These are phyloP conservation scores for Hirudinaria manillensis DNA, from an alignment of 2,888 invertebrate species.

Conservation along the genomic window DNA sequence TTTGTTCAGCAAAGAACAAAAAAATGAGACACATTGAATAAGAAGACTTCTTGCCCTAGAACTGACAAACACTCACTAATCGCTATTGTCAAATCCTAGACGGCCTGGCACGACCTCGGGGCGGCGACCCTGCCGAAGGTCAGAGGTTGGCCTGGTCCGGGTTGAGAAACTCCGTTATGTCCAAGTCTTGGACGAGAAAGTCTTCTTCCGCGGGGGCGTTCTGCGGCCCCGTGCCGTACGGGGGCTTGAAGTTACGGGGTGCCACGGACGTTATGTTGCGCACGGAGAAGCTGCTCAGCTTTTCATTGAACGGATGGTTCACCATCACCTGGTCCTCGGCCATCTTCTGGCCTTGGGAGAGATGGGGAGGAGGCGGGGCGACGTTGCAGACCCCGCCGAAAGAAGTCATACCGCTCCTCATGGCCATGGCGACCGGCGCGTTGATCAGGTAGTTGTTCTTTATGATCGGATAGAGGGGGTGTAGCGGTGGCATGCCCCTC, in stretches of 20 bases:
- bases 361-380: neutral
- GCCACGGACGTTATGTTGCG: neutral
- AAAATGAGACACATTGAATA: conserved; percentile 3
- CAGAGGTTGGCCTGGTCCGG: conserved; percentile 17
- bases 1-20: neutral
- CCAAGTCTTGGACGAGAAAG: conserved; percentile 1
- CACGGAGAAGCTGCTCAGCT: neutral
- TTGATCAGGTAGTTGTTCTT: neutral
- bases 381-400: neutral
- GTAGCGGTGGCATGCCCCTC: conserved; percentile 7
- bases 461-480: conserved; percentile 1
- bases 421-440: neutral
- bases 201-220: conserved; percentile 13
- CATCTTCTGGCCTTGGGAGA: neutral
- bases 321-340: neutral
- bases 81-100: conserved; percentile 8
- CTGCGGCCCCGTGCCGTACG: neutral
- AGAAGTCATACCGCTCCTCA: neutral
- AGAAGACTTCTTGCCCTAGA: neutral
- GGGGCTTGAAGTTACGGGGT: conserved; percentile 8
- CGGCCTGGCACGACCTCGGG: neutral
- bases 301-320: conserved; percentile 5
- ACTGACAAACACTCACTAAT: conserved; percentile 6
- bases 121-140: neutral
- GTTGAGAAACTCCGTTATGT: conserved; percentile 18